A percentile compares a stretch with the other conserved stretches of the same genome.
phyloP scores from a whole-genome alignment of 2,797 vertebrate species.

The Falco biarmicus region DNA sequence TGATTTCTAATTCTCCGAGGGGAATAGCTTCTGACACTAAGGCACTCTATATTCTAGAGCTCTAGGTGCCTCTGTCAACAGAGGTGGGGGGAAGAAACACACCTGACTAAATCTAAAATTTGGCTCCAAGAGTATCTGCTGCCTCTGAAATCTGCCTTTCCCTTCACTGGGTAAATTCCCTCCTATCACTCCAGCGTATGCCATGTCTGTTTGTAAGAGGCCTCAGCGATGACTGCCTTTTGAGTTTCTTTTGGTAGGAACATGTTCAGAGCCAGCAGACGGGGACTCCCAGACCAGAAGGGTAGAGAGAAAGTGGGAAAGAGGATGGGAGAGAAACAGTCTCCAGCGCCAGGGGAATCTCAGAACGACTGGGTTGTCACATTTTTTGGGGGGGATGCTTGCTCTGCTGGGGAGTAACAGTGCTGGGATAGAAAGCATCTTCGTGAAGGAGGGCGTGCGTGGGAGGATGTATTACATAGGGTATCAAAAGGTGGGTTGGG shows the following conservation, averaged over 20 bases:
- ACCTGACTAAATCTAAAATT: neutral
- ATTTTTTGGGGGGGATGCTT: neutral
- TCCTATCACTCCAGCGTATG: neutral
- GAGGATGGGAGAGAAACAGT: neutral
- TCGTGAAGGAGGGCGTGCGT: neutral
- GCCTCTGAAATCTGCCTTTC: neutral
- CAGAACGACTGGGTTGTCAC: neutral
- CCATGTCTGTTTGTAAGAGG: neutral
- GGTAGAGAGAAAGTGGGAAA: neutral
- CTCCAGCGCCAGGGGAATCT: neutral
- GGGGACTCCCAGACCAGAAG: neutral
- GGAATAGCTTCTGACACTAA: neutral
- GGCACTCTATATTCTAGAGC: neutral
- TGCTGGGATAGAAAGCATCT: neutral
- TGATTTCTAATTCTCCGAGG: neutral
- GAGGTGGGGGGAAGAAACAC: fast-evolving
- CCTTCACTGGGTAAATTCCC: neutral
- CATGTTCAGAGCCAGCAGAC: neutral
- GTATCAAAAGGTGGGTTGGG: neutral
- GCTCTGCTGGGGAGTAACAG: neutral
- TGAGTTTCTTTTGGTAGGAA: neutral
- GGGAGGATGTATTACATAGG: neutral
- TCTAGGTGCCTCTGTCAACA: neutral
- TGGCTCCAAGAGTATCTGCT: neutral
- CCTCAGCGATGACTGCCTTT: neutral